Evolutionary conservation across 2,888 invertebrate species (phyloP), one percentile per base, ranked within the genome.

Genomic region (Norana najaformis): DNA sequence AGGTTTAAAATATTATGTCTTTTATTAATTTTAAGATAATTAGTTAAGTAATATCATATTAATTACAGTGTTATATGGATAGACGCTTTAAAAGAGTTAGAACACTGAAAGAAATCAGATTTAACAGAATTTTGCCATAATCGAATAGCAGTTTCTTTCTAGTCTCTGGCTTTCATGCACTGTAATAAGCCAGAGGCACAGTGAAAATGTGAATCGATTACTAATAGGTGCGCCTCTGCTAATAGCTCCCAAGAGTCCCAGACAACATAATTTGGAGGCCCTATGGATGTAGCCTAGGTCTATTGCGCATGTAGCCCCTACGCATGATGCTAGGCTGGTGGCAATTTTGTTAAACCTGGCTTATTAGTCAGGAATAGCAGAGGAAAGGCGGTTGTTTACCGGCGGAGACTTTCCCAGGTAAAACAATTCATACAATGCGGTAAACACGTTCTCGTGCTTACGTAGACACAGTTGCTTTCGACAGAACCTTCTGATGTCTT

Each of bases 241-340:
- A 53, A 53, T 53, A 53, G 53, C 30, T 69, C n/a, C 69, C 30
- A 69, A 69, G 69, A n/a, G 69, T n/a, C n/a, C 69, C n/a, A 69
- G n/a, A 69, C 69, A 69, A 8, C 69, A n/a, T 69, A 4, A n/a
- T 69, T 11, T 69, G n/a, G 30, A 69, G 30, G 69, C 69, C 69
- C 69, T n/a, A 69, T 69, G n/a, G 69, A 69, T n/a, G n/a, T 69
- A 69, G 69, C n/a, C 69, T 69, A 69, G 69, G n/a, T n/a, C 69
- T 4, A 69, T 69, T 69, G 69, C 69, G 69, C n/a, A n/a, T n/a
- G 53, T 30, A 53, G 23, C 23, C 20, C 30, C 4, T 41, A 41
- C 41, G 30, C 47, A 2, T 23, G n/a, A n/a, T 69, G 69, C 69
- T 11, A 69, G 69, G 69, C 69, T n/a, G 4, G 30, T n/a, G n/a